These are phyloP conservation scores for Pecten maximus DNA, from an alignment of 2,888 invertebrate genomes.

Conservation along the genomic window DNA sequence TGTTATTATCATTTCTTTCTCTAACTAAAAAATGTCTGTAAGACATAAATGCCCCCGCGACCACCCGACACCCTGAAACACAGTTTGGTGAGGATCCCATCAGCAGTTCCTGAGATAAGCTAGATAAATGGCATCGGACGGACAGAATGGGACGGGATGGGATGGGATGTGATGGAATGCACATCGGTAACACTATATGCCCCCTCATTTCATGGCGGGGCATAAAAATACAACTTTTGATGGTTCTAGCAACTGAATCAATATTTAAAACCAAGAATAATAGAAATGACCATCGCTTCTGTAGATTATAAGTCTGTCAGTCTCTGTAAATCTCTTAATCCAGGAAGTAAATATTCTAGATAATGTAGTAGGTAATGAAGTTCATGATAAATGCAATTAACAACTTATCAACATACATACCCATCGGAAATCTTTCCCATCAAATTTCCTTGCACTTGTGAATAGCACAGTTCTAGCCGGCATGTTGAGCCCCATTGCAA, in stretches of 20 bases:
- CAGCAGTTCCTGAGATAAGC: too few relatives aligned
- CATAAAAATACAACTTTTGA: neutral
- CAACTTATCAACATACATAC: conserved; percentile 84
- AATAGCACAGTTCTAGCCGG: conserved; percentile 99
- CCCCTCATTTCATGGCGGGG: too few relatives aligned
- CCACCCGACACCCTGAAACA: too few relatives aligned
- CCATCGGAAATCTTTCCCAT: conserved; percentile 97
- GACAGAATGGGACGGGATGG: too few relatives aligned
- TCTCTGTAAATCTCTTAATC: neutral
- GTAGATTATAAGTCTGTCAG: neutral
- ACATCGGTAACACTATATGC: too few relatives aligned
- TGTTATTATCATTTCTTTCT: too few relatives aligned
- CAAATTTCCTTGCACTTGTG: conserved; percentile 96
- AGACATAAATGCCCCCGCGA: too few relatives aligned
- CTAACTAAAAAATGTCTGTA: too few relatives aligned
- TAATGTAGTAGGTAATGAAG: neutral
- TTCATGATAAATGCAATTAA: neutral
- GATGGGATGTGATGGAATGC: too few relatives aligned
- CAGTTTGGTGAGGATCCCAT: too few relatives aligned
- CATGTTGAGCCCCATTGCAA: conserved; percentile 99
- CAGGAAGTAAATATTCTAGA: neutral
- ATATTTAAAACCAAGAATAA: neutral
- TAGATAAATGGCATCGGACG: too few relatives aligned
- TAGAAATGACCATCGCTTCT: too few relatives aligned
- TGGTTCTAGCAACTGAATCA: neutral